Percentiles rank a stretch among this genome's conserved stretches.
Conservation (phyloP, 2,888 invertebrate genomes). For the Gortyna flavago region DNA sequence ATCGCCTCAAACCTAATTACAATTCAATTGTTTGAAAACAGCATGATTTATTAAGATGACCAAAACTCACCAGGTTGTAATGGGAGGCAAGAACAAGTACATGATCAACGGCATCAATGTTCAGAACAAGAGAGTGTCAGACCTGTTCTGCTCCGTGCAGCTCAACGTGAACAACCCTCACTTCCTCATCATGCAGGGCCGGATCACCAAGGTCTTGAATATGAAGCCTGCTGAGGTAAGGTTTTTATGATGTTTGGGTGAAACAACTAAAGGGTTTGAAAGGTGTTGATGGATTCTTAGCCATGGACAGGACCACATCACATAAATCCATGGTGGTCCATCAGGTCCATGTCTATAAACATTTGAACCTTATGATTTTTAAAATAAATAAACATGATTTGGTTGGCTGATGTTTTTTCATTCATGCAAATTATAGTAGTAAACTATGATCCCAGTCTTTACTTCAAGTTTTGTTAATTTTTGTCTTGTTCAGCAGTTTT, state of each 20-base stretch:
- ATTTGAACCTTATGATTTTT: too few relatives aligned
- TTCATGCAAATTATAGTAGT: neutral
- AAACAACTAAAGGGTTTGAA: neutral
- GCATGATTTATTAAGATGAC: neutral
- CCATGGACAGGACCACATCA: neutral
- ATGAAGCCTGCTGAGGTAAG: conserved; percentile 99
- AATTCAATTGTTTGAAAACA: neutral
- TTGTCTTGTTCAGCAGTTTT: neutral
- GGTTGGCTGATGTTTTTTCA: neutral
- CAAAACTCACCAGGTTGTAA: conserved; percentile 90
- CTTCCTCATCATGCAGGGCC: conserved; percentile 99
- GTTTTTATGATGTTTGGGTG: neutral
- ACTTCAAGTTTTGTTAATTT: neutral
- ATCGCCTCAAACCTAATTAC: neutral
- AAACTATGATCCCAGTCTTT: neutral
- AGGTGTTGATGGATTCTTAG: neutral
- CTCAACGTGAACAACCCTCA: conserved; percentile 99
- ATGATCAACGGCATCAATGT: conserved; percentile 97
- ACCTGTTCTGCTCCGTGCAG: conserved; percentile 98
- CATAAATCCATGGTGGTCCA: neutral
- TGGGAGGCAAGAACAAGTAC: conserved; percentile 97
- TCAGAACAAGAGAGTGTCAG: conserved; percentile 96
- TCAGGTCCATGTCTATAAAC: neutral
- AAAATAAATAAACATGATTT: neutral
- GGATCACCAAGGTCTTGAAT: conserved; percentile 99